Evolutionary conservation across 37 sponge, comb jelly and placozoan species (phyloP), one percentile per base, ranked within the genome.

Genomic region (Hormiphora californensis): DNA sequence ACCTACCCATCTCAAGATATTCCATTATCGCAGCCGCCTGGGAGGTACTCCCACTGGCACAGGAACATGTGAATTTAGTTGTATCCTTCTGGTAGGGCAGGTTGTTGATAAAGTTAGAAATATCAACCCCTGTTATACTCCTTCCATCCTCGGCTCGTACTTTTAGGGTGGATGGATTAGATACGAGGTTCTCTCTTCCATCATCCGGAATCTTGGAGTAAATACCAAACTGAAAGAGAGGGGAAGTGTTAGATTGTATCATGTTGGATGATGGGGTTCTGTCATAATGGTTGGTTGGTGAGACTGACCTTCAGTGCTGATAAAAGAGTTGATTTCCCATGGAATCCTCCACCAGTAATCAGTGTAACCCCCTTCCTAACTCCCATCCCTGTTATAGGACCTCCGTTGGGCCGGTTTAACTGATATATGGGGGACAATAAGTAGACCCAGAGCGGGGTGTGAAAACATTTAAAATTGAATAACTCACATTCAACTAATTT

Each of bases 131-230:
- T 0, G 61, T 33, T 35, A 87, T 61, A 21, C 63, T 81, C 40
- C 88, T 34, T 7, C 88, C 88, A 38, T 87, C 88, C 27, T 87
- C 88, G 35, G 88, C 63, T 8, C 88, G 65, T n/a, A 87, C 68
- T 27, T 63, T 87, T 7, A 51, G 39, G 35, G 88, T 68, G 1
- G 88, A 59, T 19, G 88, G 88, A 9, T 43, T 61, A 19, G 88
- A 40, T 1, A 87, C 88, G 4, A 87, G 63, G 44, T 63, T 68
- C 68, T 87, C 88, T 41, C 88, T 3, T 7, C 88, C 88, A 37
- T 87, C 88, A 3, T 68, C 88, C 4, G 88, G 88, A 12, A 87
- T 87, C 53, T 87, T 87, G 88, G 57, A 59, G 62, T 87, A 87
- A 19, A 87, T 43, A 17, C 88, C 88, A 3, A 63, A 32, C 44